Percentiles rank a stretch among this genome's conserved stretches.
Evolutionary conservation across 2,888 invertebrate genomes (phyloP).

Genomic region (Rhimphoctona megacephalus): DNA sequence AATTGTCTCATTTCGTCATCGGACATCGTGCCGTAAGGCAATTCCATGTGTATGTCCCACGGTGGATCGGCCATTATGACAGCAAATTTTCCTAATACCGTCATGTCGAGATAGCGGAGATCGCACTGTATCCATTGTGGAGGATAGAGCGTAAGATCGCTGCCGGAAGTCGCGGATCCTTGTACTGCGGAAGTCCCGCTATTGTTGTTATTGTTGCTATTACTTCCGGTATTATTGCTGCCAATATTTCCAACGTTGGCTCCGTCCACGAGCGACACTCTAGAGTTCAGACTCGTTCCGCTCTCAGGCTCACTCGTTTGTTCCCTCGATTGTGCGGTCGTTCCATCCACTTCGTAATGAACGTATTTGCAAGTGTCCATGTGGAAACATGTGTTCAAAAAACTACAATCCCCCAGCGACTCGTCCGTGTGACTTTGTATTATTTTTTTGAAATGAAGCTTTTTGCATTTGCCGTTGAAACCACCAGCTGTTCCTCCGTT

Average conservation of each 20-base stretch:
- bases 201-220: constrained; percentile 71
- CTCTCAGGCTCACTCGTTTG: constrained; percentile 73
- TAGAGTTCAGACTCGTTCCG: constrained; percentile 55
- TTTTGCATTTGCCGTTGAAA: constrained; percentile 90
- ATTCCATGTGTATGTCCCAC: constrained; percentile 99
- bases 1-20: constrained; percentile 99
- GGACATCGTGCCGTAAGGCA: constrained; percentile 99
- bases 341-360: constrained; percentile 97
- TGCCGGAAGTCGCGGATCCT: constrained; percentile 83
- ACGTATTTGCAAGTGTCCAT: constrained; percentile 99
- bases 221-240: constrained; percentile 15
- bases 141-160: constrained; percentile 90
- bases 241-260: constrained; percentile 70
- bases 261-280: constrained; percentile 73
- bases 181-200: constrained; percentile 16
- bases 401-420: constrained; percentile 97
- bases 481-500: constrained; percentile 82
- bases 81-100: constrained; percentile 97
- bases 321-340: constrained; percentile 86
- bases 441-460: constrained; percentile 98
- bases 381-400: constrained; percentile 99
- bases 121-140: constrained; percentile 99
- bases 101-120: constrained; percentile 95
- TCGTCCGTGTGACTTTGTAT: constrained; percentile 98
- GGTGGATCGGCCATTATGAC: constrained; percentile 99